Conservation (phyloP, 1,140 invertebrate genomes). For the Drosophila quadrilineata region DNA sequence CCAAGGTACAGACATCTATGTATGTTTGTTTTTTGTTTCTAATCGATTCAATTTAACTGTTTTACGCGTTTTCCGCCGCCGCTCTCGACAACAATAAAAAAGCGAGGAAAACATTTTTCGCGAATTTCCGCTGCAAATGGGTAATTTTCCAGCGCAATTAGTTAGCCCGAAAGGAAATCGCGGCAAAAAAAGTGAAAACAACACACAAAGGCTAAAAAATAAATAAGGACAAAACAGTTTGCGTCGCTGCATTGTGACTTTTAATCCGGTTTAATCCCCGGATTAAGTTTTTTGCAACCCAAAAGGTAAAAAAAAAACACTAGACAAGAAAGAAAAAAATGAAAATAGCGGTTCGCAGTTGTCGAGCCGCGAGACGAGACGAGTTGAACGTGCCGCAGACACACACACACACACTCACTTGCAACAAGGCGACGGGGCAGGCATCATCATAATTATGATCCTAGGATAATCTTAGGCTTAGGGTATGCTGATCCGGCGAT, state of each 20-base stretch:
- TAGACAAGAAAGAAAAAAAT: constrained; percentile 1
- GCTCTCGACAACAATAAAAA: constrained; percentile 23
- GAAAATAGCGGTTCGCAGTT: constrained; percentile 24
- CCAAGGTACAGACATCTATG: too few relatives aligned
- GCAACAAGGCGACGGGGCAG: constrained; percentile 49
- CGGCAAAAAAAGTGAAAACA: constrained; percentile 30
- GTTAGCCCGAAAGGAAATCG: constrained; percentile 63
- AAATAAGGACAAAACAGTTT: constrained; percentile 57
- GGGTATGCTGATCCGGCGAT: constrained; percentile 73
- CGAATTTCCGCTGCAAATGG: constrained; percentile 73
- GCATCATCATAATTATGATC: constrained; percentile 77
- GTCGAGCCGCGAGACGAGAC: constrained; percentile 7
- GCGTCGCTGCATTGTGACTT: constrained; percentile 50
- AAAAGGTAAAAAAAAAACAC: constrained; percentile 4
- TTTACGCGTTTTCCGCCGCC: constrained; percentile 34
- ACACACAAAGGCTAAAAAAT: too few relatives aligned
- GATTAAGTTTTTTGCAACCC: constrained; percentile 71
- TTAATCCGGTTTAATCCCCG: constrained; percentile 77
- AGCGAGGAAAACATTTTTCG: constrained; percentile 43
- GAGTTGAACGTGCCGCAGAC: constrained; percentile 40
- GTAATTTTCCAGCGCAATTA: constrained; percentile 72
- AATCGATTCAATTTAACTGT: constrained; percentile 76
- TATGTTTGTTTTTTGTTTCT: constrained; percentile 45
- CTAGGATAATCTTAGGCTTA: constrained; percentile 78
- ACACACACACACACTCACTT: neutral